Percentiles rank a stretch among this genome's conserved stretches.
Conservation (phyloP, 1,140 invertebrate species). For the Drosophila bifasciata region DNA sequence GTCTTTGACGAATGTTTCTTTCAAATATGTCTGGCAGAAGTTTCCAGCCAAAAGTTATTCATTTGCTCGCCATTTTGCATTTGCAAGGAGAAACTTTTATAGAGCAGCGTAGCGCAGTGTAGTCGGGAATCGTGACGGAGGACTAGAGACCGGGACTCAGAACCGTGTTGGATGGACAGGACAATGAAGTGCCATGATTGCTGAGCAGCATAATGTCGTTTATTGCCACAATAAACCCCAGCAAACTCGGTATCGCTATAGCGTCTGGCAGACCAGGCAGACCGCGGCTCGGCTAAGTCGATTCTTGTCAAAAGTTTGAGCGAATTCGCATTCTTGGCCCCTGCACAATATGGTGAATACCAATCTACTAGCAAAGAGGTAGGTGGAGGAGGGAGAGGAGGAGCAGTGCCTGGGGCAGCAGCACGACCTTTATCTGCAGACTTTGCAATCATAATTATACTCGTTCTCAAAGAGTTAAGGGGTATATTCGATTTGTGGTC, state of each 20-base stretch:
- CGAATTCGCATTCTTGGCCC: slow-evolving; percentile 71
- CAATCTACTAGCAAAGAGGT: slow-evolving; percentile 9
- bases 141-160: background rate
- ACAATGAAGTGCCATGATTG: slow-evolving; percentile 76
- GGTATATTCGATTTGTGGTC: no score
- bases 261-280: slow-evolving; percentile 10
- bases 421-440: slow-evolving; percentile 23
- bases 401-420: slow-evolving; percentile 1
- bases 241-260: no score
- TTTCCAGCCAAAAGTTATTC: slow-evolving; percentile 32
- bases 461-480: no score
- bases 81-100: slow-evolving; percentile 11
- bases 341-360: slow-evolving; percentile 73
- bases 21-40: slow-evolving; percentile 2
- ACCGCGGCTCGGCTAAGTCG: background rate
- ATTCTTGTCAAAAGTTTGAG: slow-evolving; percentile 27
- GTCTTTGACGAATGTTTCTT: no score
- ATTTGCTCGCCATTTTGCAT: no score
- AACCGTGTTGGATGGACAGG: slow-evolving; percentile 44
- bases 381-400: background rate
- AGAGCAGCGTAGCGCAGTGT: slow-evolving; percentile 1
- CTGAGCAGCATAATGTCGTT: slow-evolving; percentile 79
- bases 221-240: slow-evolving; percentile 68
- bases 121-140: background rate
- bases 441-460: slow-evolving; percentile 81